Base-by-base conservation (phyloP, 2,113 vertebrate genomes). In the Dolichallabes microphthalmus region DNA sequence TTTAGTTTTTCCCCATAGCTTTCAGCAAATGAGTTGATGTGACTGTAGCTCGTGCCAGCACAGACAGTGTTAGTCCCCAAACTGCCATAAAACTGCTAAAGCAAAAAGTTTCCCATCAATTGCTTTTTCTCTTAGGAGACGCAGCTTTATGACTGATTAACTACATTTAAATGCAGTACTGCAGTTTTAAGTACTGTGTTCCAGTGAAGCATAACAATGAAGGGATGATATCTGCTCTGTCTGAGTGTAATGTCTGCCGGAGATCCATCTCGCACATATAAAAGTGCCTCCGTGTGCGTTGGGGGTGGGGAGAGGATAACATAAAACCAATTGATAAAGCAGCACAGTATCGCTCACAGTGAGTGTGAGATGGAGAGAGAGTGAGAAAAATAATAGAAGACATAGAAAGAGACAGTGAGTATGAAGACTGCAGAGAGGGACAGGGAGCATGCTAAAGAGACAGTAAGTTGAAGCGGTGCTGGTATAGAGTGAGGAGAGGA, bases 271-370 rank as follows among this genome's bases (percentile, higher is more conserved):
- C 88, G 75, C 63, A 78, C 30, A 76, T 73, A n/a, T 81, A 83
- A 92, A 90, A 89, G 89, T 90, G 91, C 91, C 90, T 87, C 91
- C 85, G 89, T n/a, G 39, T 52, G 69, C 92, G 90, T 35, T 61
- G 88, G 85, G 82, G 82, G 79, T 85, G 88, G 82, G 81, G 91
- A 84, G 82, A 88, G 88, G 89, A 69, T 87, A 93, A 92, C 85
- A 45, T 60, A 86, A 79, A 79, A 73, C 53, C 77, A 27, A 80
- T 85, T 81, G 83, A 80, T 89, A 80, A 82, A 25, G 27, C 88
- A 88, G 88, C 64, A 57, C 76, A 80, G 64, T 30, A 57, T 71
- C 6, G 57, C 35, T 85, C 77, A 2, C 9, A 32, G 39, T 19
- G 50, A 55, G 58, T 19, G 30, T 32, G 82, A 73, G 80, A 69